phyloP scores from a whole-genome alignment of 2,797 vertebrate genomes.

The Numenius phaeopus region DNA sequence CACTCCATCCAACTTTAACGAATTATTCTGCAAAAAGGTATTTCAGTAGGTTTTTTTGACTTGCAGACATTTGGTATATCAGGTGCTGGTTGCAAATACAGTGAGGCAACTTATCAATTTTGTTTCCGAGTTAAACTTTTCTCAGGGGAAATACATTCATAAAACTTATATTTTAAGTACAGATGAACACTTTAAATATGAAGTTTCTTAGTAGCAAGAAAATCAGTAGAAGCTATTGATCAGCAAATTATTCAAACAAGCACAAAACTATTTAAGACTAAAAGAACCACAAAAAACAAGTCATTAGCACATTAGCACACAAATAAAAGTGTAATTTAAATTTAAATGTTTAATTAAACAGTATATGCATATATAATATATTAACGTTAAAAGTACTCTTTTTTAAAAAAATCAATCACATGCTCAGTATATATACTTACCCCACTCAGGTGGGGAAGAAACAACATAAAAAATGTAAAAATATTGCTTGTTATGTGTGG shows the following conservation, averaged over 20 bases:
- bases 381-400: not conserved
- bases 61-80: not conserved
- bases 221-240: not conserved
- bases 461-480: not conserved
- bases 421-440: not conserved
- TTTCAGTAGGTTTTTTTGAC: not conserved
- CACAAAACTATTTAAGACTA: not conserved
- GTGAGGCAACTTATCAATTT: not conserved
- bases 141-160: not conserved
- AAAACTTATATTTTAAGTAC: not conserved
- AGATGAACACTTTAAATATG: not conserved
- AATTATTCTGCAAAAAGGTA: not conserved
- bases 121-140: not conserved
- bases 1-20: not conserved
- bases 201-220: not conserved
- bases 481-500: not conserved
- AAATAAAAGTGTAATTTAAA: not conserved
- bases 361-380: not conserved
- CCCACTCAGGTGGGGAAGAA: not conserved
- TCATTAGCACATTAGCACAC: not conserved
- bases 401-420: not conserved
- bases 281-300: not conserved
- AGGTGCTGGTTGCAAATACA: not conserved
- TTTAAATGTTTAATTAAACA: not conserved
- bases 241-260: not conserved